A percentile compares a stretch with the other conserved stretches of the same genome.
Evolutionary conservation across 2,888 invertebrate genomes (phyloP).

Genomic region (Rhorus exstirpatorius): DNA sequence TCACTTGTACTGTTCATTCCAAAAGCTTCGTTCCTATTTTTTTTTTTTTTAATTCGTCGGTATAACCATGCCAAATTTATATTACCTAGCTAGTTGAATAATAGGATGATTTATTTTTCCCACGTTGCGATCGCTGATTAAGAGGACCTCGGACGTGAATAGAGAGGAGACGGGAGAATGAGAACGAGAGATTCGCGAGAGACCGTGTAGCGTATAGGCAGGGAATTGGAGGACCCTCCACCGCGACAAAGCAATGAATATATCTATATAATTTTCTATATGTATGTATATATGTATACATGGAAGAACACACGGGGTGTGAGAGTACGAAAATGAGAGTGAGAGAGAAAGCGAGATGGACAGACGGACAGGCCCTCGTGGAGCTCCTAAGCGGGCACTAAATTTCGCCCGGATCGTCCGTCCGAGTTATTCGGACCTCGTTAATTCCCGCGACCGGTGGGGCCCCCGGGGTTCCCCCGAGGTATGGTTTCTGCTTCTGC

Average conservation of each 20-base stretch:
- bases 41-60: constrained; percentile 7
- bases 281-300: constrained; percentile 9
- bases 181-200: constrained; percentile 54
- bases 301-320: constrained; percentile 2
- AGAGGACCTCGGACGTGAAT: constrained; percentile 72
- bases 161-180: constrained; percentile 48
- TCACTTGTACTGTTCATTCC: constrained; percentile 39
- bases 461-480: constrained; percentile 50
- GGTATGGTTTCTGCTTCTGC: constrained; percentile 41
- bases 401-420: constrained; percentile 72
- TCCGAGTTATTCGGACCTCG: constrained; percentile 81
- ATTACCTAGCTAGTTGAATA: constrained; percentile 82
- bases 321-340: constrained; percentile 47
- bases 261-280: constrained; percentile 31
- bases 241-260: constrained; percentile 53
- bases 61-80: constrained; percentile 76
- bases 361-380: constrained; percentile 62
- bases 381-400: constrained; percentile 68
- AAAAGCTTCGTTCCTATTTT: constrained; percentile 25
- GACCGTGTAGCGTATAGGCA: constrained; percentile 42
- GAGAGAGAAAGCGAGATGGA: constrained; percentile 55
- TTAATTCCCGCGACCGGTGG: constrained; percentile 80
- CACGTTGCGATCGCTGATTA: constrained; percentile 81
- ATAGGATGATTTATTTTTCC: constrained; percentile 84
- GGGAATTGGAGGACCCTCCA: constrained; percentile 59